These are phyloP conservation scores for Neotoxoptera formosana DNA, from an alignment of 1,140 invertebrate species.

Conservation along the genomic window DNA sequence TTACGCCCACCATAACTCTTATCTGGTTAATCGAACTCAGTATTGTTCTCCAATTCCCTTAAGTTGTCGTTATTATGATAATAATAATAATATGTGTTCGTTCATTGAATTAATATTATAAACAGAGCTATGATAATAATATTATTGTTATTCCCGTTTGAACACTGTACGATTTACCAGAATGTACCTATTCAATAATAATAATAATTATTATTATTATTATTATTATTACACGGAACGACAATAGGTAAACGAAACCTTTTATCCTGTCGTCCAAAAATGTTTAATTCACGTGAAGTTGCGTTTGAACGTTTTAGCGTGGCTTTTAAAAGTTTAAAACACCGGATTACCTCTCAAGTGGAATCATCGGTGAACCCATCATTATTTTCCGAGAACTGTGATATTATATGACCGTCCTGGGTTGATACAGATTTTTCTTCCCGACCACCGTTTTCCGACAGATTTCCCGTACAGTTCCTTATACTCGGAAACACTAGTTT, in stretches of 20 bases:
- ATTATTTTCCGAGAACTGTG: background rate
- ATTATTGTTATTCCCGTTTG: background rate
- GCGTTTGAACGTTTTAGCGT: background rate
- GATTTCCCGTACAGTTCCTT: background rate
- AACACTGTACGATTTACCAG: background rate
- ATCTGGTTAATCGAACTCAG: background rate
- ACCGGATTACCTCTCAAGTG: background rate
- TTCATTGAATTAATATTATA: background rate
- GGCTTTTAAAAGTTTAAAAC: background rate
- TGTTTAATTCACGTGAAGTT: background rate
- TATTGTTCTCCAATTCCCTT: background rate
- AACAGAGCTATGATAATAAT: background rate
- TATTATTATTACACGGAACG: background rate
- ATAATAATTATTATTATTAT: too few relatives aligned
- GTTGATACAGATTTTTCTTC: background rate
- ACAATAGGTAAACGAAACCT: background rate
- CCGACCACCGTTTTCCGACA: background rate
- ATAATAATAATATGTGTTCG: background rate
- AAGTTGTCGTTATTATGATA: background rate
- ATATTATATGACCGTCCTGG: background rate
- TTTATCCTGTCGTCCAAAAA: background rate
- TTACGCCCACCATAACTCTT: background rate
- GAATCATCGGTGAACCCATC: background rate
- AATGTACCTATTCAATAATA: background rate
- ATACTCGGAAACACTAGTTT: background rate